Evolutionary conservation across 2,888 invertebrate genomes (phyloP), one percentile per base, ranked within the genome.

Genomic region (Drosophila conformis): DNA sequence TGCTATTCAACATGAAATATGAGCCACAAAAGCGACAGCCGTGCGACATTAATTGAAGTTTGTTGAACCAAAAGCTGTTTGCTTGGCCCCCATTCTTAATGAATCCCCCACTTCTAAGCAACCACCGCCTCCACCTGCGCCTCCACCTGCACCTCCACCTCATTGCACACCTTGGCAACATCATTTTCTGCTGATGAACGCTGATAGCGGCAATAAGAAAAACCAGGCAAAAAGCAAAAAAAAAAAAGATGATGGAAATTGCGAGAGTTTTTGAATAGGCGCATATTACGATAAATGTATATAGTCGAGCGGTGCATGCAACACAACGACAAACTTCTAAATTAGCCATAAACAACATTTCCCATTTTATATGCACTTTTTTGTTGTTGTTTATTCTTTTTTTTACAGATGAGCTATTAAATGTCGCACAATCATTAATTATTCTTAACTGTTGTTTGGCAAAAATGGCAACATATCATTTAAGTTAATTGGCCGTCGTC

Each of bases 41-140:
- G 68, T 82, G 78, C 73, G 71, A 79, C 85, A 87, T 87, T 89
- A 89, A 85, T 89, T 86, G 85, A 87, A 87, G 89, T 86, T 86
- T 89, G 89, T 89, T 85, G 85, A 85, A 85, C 85, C 90, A 89
- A 89, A 82, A 78, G 62, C 66, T 89, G 87, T 84, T 84, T 84
- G 78, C 84, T 57, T 83, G 70, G 68, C 81, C 70, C 71, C 69
- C 63, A 64, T 77, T 65, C 64, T 60, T 53, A 58, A 79, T 68
- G 65, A 60, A 51, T 40, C 48, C 13, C 25, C 21, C 38, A 38
- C 33, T 51, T 25, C 18, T 7, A 52, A 29, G 29, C 36, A 31
- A 42, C 18, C 29, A 11, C 29, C 49, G 11, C 13, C 21, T 7
- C 21, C 21, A 2, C 11, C 40, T n/a, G 0, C 27, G 4, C 8